phyloP scores from a whole-genome alignment of 2,888 invertebrate species.

The Drosophila mercatorum region DNA sequence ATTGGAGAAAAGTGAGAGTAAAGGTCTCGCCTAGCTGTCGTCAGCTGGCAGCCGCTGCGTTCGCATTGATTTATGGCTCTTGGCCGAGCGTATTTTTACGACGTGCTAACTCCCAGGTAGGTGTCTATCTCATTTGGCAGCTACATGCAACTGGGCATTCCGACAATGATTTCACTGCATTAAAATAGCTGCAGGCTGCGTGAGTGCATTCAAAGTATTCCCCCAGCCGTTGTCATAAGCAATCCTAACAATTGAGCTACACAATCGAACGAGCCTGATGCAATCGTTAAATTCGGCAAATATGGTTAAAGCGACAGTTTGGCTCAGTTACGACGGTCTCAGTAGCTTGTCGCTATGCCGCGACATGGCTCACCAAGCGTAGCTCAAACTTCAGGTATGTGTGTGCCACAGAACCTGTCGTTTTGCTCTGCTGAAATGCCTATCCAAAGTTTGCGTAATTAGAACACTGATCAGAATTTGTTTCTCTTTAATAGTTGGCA shows the following conservation, averaged over 20 bases:
- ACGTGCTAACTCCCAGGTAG: constrained; percentile 62
- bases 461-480: constrained; percentile 39
- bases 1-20: constrained; percentile 70
- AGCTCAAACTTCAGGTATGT: constrained; percentile 36
- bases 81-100: constrained; percentile 47
- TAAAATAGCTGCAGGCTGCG: constrained; percentile 65
- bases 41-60: constrained; percentile 26
- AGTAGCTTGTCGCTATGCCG: constrained; percentile 41
- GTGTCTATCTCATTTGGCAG: constrained; percentile 59
- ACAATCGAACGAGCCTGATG: constrained; percentile 41
- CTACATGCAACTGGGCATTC: constrained; percentile 60
- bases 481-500: constrained; percentile 1
- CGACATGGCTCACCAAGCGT: constrained; percentile 39
- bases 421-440: constrained; percentile 17
- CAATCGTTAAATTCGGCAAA: constrained; percentile 80
- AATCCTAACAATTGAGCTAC: constrained; percentile 36
- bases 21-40: constrained; percentile 46
- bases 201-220: constrained; percentile 68
- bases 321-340: constrained; percentile 27
- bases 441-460: constrained; percentile 31
- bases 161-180: constrained; percentile 71
- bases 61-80: constrained; percentile 64
- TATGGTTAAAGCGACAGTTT: constrained; percentile 66
- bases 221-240: constrained; percentile 64
- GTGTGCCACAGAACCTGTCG: constrained; percentile 42